These are phyloP conservation scores for Lypha dubia DNA, from an alignment of 2,888 invertebrate genomes.

Conservation along the genomic window DNA sequence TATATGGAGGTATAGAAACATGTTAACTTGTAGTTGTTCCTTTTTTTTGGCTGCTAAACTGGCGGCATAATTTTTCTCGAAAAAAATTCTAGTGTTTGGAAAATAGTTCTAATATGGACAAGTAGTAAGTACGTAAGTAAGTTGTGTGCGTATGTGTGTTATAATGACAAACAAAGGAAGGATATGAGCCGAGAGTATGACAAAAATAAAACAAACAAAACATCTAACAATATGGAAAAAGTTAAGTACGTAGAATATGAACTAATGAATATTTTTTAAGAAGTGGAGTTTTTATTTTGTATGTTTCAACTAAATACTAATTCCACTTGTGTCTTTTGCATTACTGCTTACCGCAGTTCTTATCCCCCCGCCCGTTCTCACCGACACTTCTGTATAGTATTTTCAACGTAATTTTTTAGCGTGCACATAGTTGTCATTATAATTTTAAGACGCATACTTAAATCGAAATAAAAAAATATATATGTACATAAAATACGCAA, in stretches of 20 bases:
- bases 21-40: not conserved
- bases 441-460: slow-evolving; percentile 67
- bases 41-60: slow-evolving; percentile 45
- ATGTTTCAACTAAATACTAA: slow-evolving; percentile 25
- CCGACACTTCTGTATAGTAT: not conserved
- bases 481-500: slow-evolving; percentile 41
- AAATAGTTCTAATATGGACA: slow-evolving; percentile 38
- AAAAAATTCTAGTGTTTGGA: slow-evolving; percentile 51
- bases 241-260: slow-evolving; percentile 58
- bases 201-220: slow-evolving; percentile 50
- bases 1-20: no score
- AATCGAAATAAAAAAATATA: slow-evolving; percentile 27
- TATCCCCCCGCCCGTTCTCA: not conserved
- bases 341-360: not conserved
- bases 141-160: slow-evolving; percentile 13
- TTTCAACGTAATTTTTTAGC: slow-evolving; percentile 50
- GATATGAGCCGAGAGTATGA: slow-evolving; percentile 31
- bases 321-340: slow-evolving; percentile 16
- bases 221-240: slow-evolving; percentile 58
- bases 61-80: slow-evolving; percentile 48
- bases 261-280: slow-evolving; percentile 67
- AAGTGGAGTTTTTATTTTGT: slow-evolving; percentile 31
- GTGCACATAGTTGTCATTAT: slow-evolving; percentile 68
- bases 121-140: not conserved
- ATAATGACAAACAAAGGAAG: not conserved